These are phyloP conservation scores for Tetramorium parvispinum DNA, from an alignment of 1,140 invertebrate species.

Conservation along the genomic window DNA sequence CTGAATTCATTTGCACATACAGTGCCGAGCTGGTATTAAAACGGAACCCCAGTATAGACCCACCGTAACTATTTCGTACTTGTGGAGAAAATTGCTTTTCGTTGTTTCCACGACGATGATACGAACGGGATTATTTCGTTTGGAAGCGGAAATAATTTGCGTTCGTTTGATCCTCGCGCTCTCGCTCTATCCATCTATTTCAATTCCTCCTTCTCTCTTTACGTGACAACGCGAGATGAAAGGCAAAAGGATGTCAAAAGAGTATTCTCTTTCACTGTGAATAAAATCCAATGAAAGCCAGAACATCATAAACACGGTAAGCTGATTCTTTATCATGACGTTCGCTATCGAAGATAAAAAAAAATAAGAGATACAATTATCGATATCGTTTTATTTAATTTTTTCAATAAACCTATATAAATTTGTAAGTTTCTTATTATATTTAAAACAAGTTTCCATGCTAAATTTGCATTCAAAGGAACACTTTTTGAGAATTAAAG, in stretches of 20 bases:
- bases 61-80: constrained; percentile 56
- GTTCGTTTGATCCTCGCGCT: constrained; percentile 66
- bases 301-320: constrained; percentile 45
- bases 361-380: constrained; percentile 9
- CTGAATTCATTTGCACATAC: constrained; percentile 56
- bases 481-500: too few species aligned
- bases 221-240: constrained; percentile 54
- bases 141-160: constrained; percentile 70
- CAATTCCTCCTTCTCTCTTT: constrained; percentile 61
- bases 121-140: constrained; percentile 66
- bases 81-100: constrained; percentile 60
- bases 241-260: constrained; percentile 48
- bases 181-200: constrained; percentile 44
- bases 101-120: constrained; percentile 55
- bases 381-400: neutral
- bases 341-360: constrained; percentile 35
- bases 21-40: constrained; percentile 51
- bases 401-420: neutral
- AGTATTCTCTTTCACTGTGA: constrained; percentile 53
- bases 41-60: constrained; percentile 40
- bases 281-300: constrained; percentile 53
- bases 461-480: too few species aligned
- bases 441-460: neutral
- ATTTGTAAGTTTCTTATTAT: constrained; percentile 3
- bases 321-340: constrained; percentile 40